phyloP scores from a whole-genome alignment of 1,140 invertebrate species.

The Cataglyphis hispanica region DNA sequence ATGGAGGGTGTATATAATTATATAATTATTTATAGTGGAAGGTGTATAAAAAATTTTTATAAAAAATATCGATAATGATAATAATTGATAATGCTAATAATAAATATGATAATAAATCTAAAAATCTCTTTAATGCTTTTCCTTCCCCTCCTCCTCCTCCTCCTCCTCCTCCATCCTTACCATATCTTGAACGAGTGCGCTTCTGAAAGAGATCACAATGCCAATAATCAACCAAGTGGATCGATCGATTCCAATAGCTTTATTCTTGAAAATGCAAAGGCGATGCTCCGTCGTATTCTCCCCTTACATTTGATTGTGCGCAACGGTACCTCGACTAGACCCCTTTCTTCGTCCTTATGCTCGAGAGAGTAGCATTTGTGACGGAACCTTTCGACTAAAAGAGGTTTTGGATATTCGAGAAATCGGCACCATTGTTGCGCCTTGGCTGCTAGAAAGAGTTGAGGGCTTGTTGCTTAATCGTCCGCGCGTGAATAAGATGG shows the following conservation, averaged over 20 bases:
- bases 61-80: background rate
- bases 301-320: conserved; percentile 56
- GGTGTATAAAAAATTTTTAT: background rate
- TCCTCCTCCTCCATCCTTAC: background rate
- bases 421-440: conserved; percentile 63
- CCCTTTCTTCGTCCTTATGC: conserved; percentile 66
- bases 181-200: conserved; percentile 34
- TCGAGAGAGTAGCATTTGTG: conserved; percentile 70
- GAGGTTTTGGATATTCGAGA: conserved; percentile 65
- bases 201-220: conserved; percentile 77
- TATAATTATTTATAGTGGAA: background rate
- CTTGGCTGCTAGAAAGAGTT: conserved; percentile 53
- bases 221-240: conserved; percentile 83
- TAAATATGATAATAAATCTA: background rate
- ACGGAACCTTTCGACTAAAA: conserved; percentile 45
- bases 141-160: too few species aligned
- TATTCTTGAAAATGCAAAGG: conserved; percentile 76
- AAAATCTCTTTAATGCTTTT: background rate
- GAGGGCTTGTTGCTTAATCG: conserved; percentile 22
- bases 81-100: background rate
- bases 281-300: conserved; percentile 41
- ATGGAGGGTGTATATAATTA: background rate
- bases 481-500: background rate
- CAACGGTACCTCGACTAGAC: conserved; percentile 36
- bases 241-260: conserved; percentile 80